Conservation (phyloP, 2,888 invertebrate species). For the Gibbula magus region DNA sequence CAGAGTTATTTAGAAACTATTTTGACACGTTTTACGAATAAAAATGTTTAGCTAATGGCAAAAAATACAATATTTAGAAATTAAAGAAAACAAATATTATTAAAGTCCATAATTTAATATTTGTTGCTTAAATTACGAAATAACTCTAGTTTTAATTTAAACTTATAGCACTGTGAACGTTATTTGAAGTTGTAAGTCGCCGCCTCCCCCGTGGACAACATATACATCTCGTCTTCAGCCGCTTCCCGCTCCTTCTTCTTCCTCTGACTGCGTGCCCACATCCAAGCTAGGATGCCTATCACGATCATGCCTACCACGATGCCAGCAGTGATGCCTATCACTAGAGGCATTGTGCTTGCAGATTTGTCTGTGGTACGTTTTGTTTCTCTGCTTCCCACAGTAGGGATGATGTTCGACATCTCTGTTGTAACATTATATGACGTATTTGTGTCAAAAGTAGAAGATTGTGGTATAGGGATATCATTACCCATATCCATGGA, state of each 20-base stretch:
- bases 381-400: neutral
- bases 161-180: neutral
- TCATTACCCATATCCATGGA: too few species aligned
- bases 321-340: conserved; percentile 34
- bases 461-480: too few species aligned
- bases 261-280: conserved; percentile 39
- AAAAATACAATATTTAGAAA: too few species aligned
- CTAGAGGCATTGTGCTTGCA: conserved; percentile 31
- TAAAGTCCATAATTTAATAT: too few species aligned
- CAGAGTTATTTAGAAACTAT: too few species aligned
- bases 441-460: too few species aligned
- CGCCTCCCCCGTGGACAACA: conserved; percentile 31
- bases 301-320: conserved; percentile 37
- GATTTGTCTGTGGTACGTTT: neutral
- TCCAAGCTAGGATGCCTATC: conserved; percentile 35
- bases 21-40: too few species aligned
- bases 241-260: conserved; percentile 35
- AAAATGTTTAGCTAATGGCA: too few species aligned
- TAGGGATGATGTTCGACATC: neutral
- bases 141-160: neutral
- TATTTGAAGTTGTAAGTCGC: conserved; percentile 22
- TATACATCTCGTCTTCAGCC: conserved; percentile 41
- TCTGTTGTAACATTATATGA: neutral
- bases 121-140: too few species aligned
- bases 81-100: too few species aligned